Conservation (phyloP, 2,113 vertebrate species). For the Xenopus tropicalis region DNA sequence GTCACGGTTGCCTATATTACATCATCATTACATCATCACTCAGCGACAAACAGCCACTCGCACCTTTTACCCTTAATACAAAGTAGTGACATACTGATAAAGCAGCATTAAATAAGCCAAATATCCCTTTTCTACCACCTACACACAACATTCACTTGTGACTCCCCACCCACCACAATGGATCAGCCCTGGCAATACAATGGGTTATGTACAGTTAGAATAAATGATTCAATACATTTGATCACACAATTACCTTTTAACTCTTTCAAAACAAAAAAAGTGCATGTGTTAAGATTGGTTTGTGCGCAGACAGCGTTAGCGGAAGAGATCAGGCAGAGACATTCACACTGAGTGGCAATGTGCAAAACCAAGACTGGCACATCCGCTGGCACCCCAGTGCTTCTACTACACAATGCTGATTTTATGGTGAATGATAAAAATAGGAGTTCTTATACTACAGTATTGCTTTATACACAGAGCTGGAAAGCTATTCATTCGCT, state of each 20-base stretch:
- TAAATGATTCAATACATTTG: too few relatives aligned
- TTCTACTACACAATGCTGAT: too few relatives aligned
- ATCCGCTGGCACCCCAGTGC: background rate
- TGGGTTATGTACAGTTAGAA: too few relatives aligned
- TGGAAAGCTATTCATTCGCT: slow-evolving; percentile 74
- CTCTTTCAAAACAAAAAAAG: too few relatives aligned
- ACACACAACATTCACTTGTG: background rate
- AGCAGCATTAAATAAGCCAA: slow-evolving; percentile 11
- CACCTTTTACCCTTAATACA: slow-evolving; percentile 6
- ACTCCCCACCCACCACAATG: too few relatives aligned
- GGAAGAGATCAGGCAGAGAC: slow-evolving; percentile 69
- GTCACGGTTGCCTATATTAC: too few relatives aligned
- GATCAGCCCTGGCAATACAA: too few relatives aligned
- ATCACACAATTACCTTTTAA: too few relatives aligned
- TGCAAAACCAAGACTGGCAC: background rate
- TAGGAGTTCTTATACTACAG: slow-evolving; percentile 77
- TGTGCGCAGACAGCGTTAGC: slow-evolving; percentile 77
- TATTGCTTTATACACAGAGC: slow-evolving; percentile 82
- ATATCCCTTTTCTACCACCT: slow-evolving; percentile 20
- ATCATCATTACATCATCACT: too few relatives aligned
- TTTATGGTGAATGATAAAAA: too few relatives aligned
- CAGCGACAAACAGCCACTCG: background rate
- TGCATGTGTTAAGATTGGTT: slow-evolving; percentile 48
- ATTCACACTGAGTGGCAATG: background rate
- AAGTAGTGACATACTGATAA: slow-evolving; percentile 9